Percentiles rank a stretch among this genome's conserved stretches.
Evolutionary conservation across 2,797 vertebrate genomes (phyloP).

Genomic region (Tolypeutes matacus): DNA sequence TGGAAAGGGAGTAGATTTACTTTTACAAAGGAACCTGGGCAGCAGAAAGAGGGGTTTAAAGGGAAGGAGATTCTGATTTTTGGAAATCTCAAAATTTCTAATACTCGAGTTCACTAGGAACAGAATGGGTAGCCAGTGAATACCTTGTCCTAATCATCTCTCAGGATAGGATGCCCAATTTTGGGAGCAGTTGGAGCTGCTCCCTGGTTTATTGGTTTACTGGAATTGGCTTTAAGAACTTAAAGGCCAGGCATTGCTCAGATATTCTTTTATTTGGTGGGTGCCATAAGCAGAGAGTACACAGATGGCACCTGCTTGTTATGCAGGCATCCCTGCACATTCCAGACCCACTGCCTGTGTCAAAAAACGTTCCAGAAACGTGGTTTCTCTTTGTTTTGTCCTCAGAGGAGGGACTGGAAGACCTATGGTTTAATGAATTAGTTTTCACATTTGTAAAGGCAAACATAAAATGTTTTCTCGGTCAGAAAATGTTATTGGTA

Average conservation of each 20-base stretch:
- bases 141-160: neutral
- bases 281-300: neutral
- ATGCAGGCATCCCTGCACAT: neutral
- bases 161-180: neutral
- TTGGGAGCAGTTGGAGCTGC: neutral
- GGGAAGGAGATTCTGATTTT: neutral
- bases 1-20: neutral
- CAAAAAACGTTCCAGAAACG: neutral
- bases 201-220: neutral
- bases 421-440: slow-evolving; percentile 1
- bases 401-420: neutral
- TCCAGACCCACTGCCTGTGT: neutral
- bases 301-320: neutral
- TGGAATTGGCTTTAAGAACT: neutral
- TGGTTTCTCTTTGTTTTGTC: neutral
- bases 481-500: slow-evolving; percentile 2
- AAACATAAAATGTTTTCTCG: slow-evolving; percentile 36
- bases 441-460: neutral
- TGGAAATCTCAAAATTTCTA: neutral
- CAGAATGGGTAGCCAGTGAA: neutral
- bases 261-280: neutral
- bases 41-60: neutral
- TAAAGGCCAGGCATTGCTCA: neutral
- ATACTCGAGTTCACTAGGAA: neutral
- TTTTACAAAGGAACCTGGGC: neutral